phyloP scores from a whole-genome alignment of 2,113 vertebrate genomes.

The Thunnus maccoyii region DNA sequence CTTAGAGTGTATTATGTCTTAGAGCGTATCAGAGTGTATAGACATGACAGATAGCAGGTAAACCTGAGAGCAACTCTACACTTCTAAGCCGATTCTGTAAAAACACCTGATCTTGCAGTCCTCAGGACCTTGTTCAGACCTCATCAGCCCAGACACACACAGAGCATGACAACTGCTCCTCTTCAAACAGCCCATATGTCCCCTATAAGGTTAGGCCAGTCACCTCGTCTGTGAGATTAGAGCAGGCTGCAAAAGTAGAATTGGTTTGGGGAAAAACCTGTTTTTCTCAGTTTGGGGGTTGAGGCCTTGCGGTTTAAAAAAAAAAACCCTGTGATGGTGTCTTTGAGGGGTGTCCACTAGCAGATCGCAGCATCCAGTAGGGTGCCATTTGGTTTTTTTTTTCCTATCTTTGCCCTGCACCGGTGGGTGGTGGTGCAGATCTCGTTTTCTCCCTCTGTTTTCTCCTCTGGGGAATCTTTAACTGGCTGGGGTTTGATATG shows the following conservation, averaged over 20 bases:
- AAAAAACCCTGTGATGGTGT: slow-evolving; percentile 35
- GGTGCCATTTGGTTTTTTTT: slow-evolving; percentile 55
- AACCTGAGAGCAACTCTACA: slow-evolving; percentile 23
- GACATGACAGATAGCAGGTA: slow-evolving; percentile 9
- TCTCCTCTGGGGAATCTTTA: slow-evolving; percentile 54
- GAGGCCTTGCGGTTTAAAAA: slow-evolving; percentile 22
- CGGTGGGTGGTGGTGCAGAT: slow-evolving; percentile 62
- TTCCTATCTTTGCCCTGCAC: slow-evolving; percentile 60
- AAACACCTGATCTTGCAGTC: slow-evolving; percentile 66
- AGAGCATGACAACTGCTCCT: slow-evolving; percentile 32
- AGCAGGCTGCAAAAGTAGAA: slow-evolving; percentile 37
- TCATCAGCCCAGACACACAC: slow-evolving; percentile 60
- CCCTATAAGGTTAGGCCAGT: slow-evolving; percentile 30
- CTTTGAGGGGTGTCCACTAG: slow-evolving; percentile 52
- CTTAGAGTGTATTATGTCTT: background rate
- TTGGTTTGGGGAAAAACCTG: slow-evolving; percentile 11
- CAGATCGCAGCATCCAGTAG: slow-evolving; percentile 49
- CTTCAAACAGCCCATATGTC: slow-evolving; percentile 44
- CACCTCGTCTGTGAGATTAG: slow-evolving; percentile 58
- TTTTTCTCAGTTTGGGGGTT: slow-evolving; percentile 31
- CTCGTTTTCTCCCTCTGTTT: slow-evolving; percentile 31
- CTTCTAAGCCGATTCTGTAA: slow-evolving; percentile 54
- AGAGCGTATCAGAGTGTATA: background rate
- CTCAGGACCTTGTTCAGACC: slow-evolving; percentile 51
- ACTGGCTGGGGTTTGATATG: slow-evolving; percentile 60